These are phyloP conservation scores for Leptopilina clavipes DNA, from an alignment of 1,140 invertebrate genomes.

Conservation along the genomic window DNA sequence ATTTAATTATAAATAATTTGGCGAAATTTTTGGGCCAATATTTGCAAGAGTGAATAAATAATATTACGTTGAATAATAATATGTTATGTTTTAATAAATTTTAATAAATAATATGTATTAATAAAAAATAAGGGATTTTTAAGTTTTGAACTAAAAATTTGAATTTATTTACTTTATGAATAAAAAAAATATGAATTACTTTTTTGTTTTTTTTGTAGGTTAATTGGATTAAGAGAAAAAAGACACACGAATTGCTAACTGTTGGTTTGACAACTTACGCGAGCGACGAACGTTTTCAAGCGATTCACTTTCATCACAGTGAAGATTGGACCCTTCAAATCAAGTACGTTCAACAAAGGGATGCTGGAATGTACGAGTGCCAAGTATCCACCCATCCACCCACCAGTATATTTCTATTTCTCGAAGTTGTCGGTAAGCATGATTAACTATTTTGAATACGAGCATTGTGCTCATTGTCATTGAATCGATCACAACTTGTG, in stretches of 20 bases:
- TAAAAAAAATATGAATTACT: too few relatives aligned
- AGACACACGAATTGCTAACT: conserved; percentile 85
- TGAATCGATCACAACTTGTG: background rate
- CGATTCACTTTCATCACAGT: conserved; percentile 88
- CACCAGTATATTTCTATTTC: conserved; percentile 86
- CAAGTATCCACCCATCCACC: conserved; percentile 92
- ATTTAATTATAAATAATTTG: too few relatives aligned
- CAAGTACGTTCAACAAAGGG: conserved; percentile 85
- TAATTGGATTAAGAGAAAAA: conserved; percentile 88
- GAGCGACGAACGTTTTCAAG: conserved; percentile 90
- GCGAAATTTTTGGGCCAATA: too few relatives aligned
- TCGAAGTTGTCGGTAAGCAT: conserved; percentile 89
- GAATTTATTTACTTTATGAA: too few relatives aligned
- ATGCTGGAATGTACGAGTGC: conserved; percentile 90
- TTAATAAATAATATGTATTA: too few relatives aligned
- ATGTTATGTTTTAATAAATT: too few relatives aligned
- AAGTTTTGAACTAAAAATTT: too few relatives aligned
- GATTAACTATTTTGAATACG: conserved; percentile 49
- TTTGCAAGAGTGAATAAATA: too few relatives aligned
- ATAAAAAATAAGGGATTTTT: too few relatives aligned
- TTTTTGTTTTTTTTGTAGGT: conserved; percentile 77
- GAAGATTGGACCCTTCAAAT: conserved; percentile 93
- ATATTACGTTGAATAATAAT: too few relatives aligned
- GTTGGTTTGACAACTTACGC: conserved; percentile 89
- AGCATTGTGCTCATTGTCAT: conserved; percentile 7